Evolutionary conservation across 2,888 invertebrate species (phyloP), one percentile per base, ranked within the genome.

Genomic region (Patella caerulea): DNA sequence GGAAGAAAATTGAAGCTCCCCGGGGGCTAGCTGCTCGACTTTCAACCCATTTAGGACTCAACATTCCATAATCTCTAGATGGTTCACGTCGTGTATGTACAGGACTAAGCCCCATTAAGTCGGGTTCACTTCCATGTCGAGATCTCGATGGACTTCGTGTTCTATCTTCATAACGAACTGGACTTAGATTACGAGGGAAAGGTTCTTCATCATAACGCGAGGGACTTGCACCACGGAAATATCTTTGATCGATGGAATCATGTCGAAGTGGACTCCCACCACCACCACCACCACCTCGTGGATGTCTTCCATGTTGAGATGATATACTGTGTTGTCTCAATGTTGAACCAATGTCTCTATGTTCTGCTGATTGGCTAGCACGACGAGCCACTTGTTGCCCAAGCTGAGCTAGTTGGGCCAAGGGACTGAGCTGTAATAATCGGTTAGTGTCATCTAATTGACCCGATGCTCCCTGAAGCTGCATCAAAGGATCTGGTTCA

Each of bases 1-100:
- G 83, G 83, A 89, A 89, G 82, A 89, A 89, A 45, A 83, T 82
- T 34, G 83, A 80, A 5, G 86, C 82, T 3, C 86, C 86, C 0
- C 88, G 75, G 3, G 89, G 89, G 72, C 86, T 86, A 7, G 87
- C 84, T 11, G 87, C 82, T 15, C 86, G 78, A 77, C 88, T 87
- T 74, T 88, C 86, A 14, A 81, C 75, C 83, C 84, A 86, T 19
- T 87, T 83, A 0, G 89, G 89, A 81, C 89, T 89, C 17, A 88
- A 79, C 76, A 85, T 82, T 14, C 82, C 78, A 1, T 86, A 83
- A 75, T 87, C 88, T 4, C 88, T 79, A 14, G 83, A 81, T 12
- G 82, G 83, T n/a, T 76, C 76, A 24, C 88, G 82, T 9, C 86
- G 82, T 9, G 84, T 81, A 54, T 86, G 86, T 15, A 86, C 82